These are phyloP conservation scores for Agonopterix subpropinquella DNA, from an alignment of 2,888 invertebrate species.

Conservation along the genomic window DNA sequence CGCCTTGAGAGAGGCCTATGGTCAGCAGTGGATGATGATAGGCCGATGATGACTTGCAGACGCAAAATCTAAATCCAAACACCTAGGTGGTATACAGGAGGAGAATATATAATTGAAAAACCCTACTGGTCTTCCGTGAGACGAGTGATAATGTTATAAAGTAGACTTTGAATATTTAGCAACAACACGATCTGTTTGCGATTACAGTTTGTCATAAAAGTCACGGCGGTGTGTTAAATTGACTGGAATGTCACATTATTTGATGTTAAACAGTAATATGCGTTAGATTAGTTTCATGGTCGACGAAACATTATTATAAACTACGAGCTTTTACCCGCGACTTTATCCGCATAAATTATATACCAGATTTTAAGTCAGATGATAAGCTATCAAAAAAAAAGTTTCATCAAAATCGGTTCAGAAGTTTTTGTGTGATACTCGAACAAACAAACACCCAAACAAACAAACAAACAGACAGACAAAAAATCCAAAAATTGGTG, in stretches of 20 bases:
- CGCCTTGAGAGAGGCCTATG: no score
- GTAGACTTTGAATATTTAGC: slow-evolving; percentile 24
- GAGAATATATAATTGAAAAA: background rate
- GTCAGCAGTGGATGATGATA: no score
- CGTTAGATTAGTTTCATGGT: slow-evolving; percentile 7
- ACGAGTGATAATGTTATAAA: slow-evolving; percentile 12
- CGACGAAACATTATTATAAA: slow-evolving; percentile 1
- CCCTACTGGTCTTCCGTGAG: slow-evolving; percentile 16
- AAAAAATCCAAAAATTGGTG: no score
- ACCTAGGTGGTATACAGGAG: background rate
- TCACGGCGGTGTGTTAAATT: slow-evolving; percentile 49
- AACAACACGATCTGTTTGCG: slow-evolving; percentile 44
- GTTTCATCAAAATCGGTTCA: no score
- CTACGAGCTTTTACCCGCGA: no score
- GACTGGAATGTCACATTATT: slow-evolving; percentile 44
- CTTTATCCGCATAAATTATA: no score
- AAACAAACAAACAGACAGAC: no score
- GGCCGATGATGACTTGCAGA: no score
- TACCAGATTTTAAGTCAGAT: no score
- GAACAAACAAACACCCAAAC: no score
- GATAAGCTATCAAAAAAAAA: no score
- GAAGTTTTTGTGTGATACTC: no score
- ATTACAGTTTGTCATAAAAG: slow-evolving; percentile 47
- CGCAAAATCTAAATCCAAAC: background rate
- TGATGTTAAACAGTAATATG: slow-evolving; percentile 24